A percentile compares a stretch with the other conserved stretches of the same genome.
Evolutionary conservation across 2,113 vertebrate genomes (phyloP).

Genomic region (Polypterus bichir): DNA sequence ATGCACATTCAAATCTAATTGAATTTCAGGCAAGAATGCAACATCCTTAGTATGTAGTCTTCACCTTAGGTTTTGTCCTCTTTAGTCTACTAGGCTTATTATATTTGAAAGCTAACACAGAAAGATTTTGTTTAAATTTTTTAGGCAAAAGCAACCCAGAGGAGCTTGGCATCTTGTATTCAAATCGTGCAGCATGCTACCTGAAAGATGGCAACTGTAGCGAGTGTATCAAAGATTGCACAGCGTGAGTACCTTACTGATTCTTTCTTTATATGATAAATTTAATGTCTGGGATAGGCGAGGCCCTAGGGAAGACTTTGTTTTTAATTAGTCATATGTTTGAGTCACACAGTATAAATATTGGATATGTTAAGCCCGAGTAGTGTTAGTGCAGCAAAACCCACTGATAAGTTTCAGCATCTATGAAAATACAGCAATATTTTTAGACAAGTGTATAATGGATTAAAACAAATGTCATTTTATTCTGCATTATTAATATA

Average conservation of each 20-base stretch:
- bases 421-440: no score
- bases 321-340: not conserved
- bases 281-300: not conserved
- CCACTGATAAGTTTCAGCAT: no score
- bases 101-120: no score
- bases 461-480: no score
- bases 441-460: no score
- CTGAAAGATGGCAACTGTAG: constrained; percentile 75
- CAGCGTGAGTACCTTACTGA: constrained; percentile 44
- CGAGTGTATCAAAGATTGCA: constrained; percentile 77
- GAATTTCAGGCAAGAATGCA: no score
- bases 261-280: not conserved
- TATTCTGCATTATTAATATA: no score
- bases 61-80: not conserved
- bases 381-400: no score
- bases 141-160: constrained; percentile 49
- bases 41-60: not conserved
- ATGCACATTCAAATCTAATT: no score
- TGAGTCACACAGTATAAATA: no score
- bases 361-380: no score
- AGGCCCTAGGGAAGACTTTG: no score
- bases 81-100: not conserved
- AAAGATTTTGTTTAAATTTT: not conserved
- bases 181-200: constrained; percentile 75
- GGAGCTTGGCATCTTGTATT: constrained; percentile 67